A percentile compares a stretch with the other conserved stretches of the same genome.
Evolutionary conservation across 2,888 invertebrate genomes (phyloP).

Genomic region (Pseudococcus viburni): DNA sequence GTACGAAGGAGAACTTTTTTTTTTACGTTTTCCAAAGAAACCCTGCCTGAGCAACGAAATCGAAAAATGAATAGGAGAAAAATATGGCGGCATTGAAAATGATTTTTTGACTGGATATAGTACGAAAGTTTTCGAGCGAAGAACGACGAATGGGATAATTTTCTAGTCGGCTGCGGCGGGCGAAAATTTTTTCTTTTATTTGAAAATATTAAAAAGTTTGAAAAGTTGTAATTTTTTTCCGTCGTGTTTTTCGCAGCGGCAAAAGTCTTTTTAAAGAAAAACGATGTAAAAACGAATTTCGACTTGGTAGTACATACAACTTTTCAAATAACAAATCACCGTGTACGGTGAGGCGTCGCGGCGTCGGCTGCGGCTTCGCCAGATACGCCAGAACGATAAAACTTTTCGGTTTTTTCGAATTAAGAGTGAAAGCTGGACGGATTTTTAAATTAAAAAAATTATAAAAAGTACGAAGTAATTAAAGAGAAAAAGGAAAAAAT

Average conservation of each 20-base stretch:
- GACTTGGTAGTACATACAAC: conserved; percentile 3
- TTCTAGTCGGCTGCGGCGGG: neutral
- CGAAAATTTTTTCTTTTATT: conserved; percentile 4
- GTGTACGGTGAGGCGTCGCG: neutral
- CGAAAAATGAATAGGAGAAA: conserved; percentile 7
- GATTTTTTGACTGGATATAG: conserved; percentile 33
- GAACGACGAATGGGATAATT: neutral
- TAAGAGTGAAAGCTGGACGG: conserved; percentile 43
- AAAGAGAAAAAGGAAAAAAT: neutral
- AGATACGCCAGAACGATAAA: conserved; percentile 7
- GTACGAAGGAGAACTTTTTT: conserved; percentile 17
- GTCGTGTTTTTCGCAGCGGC: neutral
- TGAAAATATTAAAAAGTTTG: conserved; percentile 20
- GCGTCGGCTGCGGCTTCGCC: neutral
- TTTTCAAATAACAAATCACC: conserved; percentile 40
- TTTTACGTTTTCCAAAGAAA: neutral
- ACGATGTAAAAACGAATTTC: conserved; percentile 14
- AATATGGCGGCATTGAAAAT: conserved; percentile 32
- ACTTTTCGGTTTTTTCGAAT: neutral
- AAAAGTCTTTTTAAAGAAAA: conserved; percentile 10
- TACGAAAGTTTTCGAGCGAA: neutral
- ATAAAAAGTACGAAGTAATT: conserved; percentile 42
- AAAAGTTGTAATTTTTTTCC: conserved; percentile 11
- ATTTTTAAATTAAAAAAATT: conserved; percentile 43
- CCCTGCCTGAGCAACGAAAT: neutral